These are phyloP conservation scores for Zygothrica quintamaculata DNA, from an alignment of 2,888 invertebrate species.

Conservation along the genomic window DNA sequence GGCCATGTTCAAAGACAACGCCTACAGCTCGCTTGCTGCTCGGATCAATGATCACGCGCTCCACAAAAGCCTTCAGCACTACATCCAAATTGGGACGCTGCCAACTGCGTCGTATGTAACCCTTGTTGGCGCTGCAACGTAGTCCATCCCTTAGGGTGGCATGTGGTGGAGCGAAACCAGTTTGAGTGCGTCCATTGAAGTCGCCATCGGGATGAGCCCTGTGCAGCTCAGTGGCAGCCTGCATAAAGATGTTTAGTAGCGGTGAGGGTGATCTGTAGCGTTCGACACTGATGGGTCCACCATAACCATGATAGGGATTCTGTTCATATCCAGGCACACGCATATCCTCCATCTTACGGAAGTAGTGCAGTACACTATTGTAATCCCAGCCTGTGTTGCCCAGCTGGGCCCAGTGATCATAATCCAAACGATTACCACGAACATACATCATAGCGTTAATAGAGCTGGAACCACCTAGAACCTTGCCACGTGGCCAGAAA, in stretches of 20 bases:
- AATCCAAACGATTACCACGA: conserved; percentile 92
- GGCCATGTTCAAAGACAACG: conserved; percentile 86
- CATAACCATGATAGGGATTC: conserved; percentile 88
- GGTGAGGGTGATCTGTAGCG: conserved; percentile 89
- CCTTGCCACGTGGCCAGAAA: conserved; percentile 92
- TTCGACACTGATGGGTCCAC: conserved; percentile 91
- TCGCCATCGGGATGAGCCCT: conserved; percentile 87
- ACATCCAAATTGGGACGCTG: conserved; percentile 90
- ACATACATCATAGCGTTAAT: conserved; percentile 96
- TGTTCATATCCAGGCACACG: conserved; percentile 86
- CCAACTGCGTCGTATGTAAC: conserved; percentile 89
- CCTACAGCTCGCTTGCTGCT: conserved; percentile 88
- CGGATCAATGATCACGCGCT: conserved; percentile 88
- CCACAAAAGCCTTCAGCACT: conserved; percentile 88
- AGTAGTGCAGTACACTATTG: conserved; percentile 90
- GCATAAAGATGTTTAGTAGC: conserved; percentile 88
- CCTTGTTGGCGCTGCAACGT: conserved; percentile 93
- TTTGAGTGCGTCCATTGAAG: conserved; percentile 91
- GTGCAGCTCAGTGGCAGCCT: conserved; percentile 89
- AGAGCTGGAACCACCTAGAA: conserved; percentile 92
- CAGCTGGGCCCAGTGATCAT: conserved; percentile 92
- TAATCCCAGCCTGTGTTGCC: conserved; percentile 93
- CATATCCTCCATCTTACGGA: conserved; percentile 92
- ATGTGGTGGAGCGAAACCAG: conserved; percentile 91
- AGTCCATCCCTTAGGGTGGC: conserved; percentile 91